Base-by-base conservation (phyloP, 2,113 vertebrate genomes). In the Syngnathus floridae region DNA sequence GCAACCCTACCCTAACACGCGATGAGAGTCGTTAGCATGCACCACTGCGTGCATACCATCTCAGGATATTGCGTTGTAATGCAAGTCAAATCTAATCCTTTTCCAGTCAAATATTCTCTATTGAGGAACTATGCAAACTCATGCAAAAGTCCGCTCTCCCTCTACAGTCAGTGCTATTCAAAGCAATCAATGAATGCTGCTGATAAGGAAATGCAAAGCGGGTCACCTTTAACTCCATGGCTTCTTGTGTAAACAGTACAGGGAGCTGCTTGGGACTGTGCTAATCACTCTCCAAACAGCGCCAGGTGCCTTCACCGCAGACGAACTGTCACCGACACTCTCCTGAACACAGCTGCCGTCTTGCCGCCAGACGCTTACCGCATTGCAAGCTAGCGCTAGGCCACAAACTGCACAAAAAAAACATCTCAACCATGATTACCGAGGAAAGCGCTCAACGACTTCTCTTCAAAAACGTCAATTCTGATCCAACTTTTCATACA, bases 161-260 rank as follows among this genome's bases (percentile, higher is more conserved):
- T 87, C 78, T 84, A 70, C 69, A 82, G 78, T 78, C 83, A 74
- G 77, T 79, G 83, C 81, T 82, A 86, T 87, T 87, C 85, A 88
- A 88, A 81, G 79, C 75, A 76, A 89, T 88, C 86, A 85, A 76
- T 83, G 81, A 80, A 74, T 73, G 73, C 75, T 84, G 86, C 78
- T 86, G 88, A 90, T 88, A 88, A 91, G 88, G 81, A 90, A 87
- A 90, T 89, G 86, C 89, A 89, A 90, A 89, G 80, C 88, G 81
- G 83, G 87, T 88, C 83, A 86, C 78, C 86, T 85, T 88, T 90
- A 85, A 84, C 81, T 88, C 87, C 81, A 31, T 76, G 81, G 78
- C 82, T 78, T 78, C 81, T 78, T 86, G 86, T 82, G 84, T 88
- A 88, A 89, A 90, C 85, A 89, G 74, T 62, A 76, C 69, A 76